Evolutionary conservation across 2,888 invertebrate genomes (phyloP), one percentile per base, ranked within the genome.

Genomic region (Alitta virens): DNA sequence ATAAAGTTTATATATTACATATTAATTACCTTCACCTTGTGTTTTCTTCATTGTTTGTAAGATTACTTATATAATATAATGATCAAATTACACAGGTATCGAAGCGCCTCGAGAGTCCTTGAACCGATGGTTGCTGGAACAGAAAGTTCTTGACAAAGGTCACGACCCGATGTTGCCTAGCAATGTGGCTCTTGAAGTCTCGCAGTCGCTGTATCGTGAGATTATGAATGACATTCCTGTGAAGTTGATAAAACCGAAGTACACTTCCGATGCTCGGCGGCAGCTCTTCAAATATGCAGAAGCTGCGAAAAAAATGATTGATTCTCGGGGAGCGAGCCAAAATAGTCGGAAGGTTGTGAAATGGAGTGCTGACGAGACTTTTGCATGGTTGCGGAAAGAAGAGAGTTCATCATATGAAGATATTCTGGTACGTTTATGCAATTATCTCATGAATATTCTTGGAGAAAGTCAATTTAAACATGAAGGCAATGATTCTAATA

Each of bases 181-280:
- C 81, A 90, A 90, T 79, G 96, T 96, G 83, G 88, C 89, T 72
- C 91, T 92, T 1, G 95, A 95, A 84, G 90, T 97, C 73, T 96
- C 96, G 3, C 88, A 89, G 78, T 91, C 92, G 1, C 94, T 97
- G 95, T 94, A 94, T 83, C 89, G 93, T 69, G 97, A 97, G 85
- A 94, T 97, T 59, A 95, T 97, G 94, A 92, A 94, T 83, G 96
- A 97, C 83, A 94, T 98, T 78, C 97, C 97, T 12, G 92, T 97
- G 64, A 95, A 94, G 83, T 86, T 97, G 64, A 88, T 92, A n/a
- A 90, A 94, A 80, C 95, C 96, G 9, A 94, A 95, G 83, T 96
- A 92, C 78, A 92, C 94, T 2, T 93, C 92, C 0, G 97, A 97
- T 84, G 96, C 96, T 0, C 86, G 96, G 38, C 95, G 96, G 81